Conservation (phyloP, 2,888 invertebrate species). For the Busseola fusca region DNA sequence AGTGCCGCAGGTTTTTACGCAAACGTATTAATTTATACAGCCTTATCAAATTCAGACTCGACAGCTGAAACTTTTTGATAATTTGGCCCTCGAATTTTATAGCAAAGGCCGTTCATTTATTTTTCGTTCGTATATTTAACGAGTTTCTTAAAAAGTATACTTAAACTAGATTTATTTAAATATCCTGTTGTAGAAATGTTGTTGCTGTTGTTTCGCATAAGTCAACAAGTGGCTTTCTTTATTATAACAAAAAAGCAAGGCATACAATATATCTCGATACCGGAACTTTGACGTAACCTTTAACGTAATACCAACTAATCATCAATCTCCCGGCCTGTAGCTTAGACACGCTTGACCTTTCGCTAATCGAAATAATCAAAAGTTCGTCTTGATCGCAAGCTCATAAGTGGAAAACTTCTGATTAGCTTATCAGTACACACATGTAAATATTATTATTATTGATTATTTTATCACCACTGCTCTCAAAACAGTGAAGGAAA, state of each 20-base stretch:
- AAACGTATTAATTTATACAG: slow-evolving; percentile 41
- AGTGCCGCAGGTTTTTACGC: slow-evolving; percentile 39
- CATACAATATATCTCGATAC: slow-evolving; percentile 1
- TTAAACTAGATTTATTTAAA: neutral
- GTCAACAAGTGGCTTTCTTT: slow-evolving; percentile 11
- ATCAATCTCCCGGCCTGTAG: slow-evolving; percentile 29
- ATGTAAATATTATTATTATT: slow-evolving; percentile 25
- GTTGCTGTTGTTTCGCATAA: slow-evolving; percentile 8
- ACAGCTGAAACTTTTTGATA: slow-evolving; percentile 34
- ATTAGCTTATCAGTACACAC: slow-evolving; percentile 37
- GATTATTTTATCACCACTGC: no score
- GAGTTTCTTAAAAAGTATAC: neutral
- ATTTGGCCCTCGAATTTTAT: slow-evolving; percentile 9
- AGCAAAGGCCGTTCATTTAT: neutral
- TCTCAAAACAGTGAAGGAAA: no score
- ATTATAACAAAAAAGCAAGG: slow-evolving; percentile 16
- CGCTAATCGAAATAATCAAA: slow-evolving; percentile 40
- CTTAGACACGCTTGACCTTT: slow-evolving; percentile 43
- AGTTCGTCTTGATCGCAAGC: slow-evolving; percentile 28
- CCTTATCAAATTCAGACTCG: slow-evolving; percentile 35
- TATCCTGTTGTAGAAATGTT: neutral
- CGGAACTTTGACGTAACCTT: slow-evolving; percentile 39
- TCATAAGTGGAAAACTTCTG: slow-evolving; percentile 46
- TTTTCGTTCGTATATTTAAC: neutral
- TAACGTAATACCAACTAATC: slow-evolving; percentile 25